Percentiles rank a stretch among this genome's conserved stretches.
Evolutionary conservation across 37 sponge, comb jelly and placozoan genomes (phyloP).

Genomic region (Axinella damicornis): DNA sequence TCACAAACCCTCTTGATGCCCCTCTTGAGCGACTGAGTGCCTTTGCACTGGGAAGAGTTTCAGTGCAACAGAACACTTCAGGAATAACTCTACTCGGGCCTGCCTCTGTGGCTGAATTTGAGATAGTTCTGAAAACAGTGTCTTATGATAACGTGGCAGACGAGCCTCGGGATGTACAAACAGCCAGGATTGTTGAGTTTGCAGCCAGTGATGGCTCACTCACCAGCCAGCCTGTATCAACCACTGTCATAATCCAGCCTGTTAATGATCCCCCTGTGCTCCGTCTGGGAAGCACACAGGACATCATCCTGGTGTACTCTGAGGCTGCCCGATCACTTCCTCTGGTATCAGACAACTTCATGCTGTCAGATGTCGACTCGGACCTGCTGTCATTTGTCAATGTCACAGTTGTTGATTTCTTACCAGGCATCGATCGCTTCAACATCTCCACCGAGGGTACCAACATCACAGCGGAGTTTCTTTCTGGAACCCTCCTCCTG

Average conservation of each 20-base stretch:
- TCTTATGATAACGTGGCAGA: constrained; percentile 67
- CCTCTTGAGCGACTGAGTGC: constrained; percentile 31
- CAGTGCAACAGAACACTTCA: background rate
- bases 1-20: constrained; percentile 59
- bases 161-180: constrained; percentile 46
- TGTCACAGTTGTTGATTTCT: constrained; percentile 37
- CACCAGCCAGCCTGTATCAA: constrained; percentile 20
- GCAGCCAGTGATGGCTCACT: constrained; percentile 58
- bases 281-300: constrained; percentile 27
- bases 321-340: constrained; percentile 44
- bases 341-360: background rate
- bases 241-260: constrained; percentile 38
- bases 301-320: constrained; percentile 37
- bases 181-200: constrained; percentile 40
- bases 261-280: constrained; percentile 75
- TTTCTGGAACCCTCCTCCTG: constrained; percentile 31
- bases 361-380: constrained; percentile 58
- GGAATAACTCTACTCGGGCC: constrained; percentile 46
- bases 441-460: constrained; percentile 2
- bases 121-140: constrained; percentile 35
- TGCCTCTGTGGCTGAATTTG: constrained; percentile 46
- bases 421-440: constrained; percentile 41
- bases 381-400: constrained; percentile 25
- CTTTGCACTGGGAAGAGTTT: background rate
- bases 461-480: constrained; percentile 28